These are phyloP conservation scores for Festucalex cinctus DNA, from an alignment of 2,113 vertebrate genomes.

Conservation along the genomic window DNA sequence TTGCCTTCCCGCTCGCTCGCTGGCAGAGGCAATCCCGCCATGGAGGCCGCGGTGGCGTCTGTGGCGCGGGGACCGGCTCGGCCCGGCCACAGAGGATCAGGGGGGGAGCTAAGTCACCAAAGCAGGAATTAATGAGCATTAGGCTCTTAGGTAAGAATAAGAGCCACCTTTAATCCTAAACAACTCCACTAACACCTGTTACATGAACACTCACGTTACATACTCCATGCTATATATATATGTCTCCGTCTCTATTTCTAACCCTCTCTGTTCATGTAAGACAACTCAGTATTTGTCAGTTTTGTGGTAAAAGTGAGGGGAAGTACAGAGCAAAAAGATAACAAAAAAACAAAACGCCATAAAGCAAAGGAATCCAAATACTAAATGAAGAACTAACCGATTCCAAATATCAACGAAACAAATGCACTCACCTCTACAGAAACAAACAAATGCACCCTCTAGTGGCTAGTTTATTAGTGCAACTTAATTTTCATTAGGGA, in stretches of 20 bases:
- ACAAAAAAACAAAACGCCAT: too few relatives aligned
- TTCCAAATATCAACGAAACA: too few relatives aligned
- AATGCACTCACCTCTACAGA: too few relatives aligned
- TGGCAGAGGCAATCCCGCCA: slow-evolving; percentile 1
- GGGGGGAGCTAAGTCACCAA: slow-evolving; percentile 62
- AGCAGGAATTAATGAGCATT: slow-evolving; percentile 79
- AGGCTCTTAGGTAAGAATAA: slow-evolving; percentile 77
- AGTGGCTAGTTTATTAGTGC: too few relatives aligned
- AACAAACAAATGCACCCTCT: too few relatives aligned
- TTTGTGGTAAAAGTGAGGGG: too few relatives aligned
- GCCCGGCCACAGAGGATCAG: slow-evolving; percentile 49
- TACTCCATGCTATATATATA: background rate
- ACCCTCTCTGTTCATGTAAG: too few relatives aligned
- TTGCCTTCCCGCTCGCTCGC: background rate
- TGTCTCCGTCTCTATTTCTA: background rate
- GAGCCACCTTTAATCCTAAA: slow-evolving; percentile 68
- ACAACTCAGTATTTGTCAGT: too few relatives aligned
- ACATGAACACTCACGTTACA: slow-evolving; percentile 13
- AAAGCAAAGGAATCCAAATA: too few relatives aligned
- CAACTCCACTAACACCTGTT: slow-evolving; percentile 74
- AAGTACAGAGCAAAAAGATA: too few relatives aligned
- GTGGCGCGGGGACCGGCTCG: slow-evolving; percentile 4
- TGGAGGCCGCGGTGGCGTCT: slow-evolving; percentile 3
- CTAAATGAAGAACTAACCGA: too few relatives aligned
- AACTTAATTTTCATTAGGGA: too few relatives aligned